Percentiles rank a stretch among this genome's conserved stretches.
Conservation (phyloP, 2,113 vertebrate species). For the Lepisosteus oculatus region DNA sequence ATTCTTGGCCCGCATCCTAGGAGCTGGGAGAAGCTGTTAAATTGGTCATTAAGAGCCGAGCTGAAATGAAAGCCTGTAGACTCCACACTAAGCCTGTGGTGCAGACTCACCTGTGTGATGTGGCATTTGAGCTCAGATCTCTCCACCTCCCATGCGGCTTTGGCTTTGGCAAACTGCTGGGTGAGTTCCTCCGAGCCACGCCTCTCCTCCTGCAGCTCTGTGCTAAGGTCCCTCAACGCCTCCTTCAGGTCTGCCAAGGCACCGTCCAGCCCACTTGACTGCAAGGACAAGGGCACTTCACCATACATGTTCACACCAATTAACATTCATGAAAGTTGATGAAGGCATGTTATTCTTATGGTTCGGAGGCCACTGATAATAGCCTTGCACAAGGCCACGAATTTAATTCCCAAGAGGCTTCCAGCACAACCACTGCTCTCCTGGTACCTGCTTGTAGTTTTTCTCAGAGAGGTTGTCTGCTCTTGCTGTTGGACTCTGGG, state of each 20-base stretch:
- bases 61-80: too few relatives aligned
- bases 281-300: conserved; percentile 1
- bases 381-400: too few relatives aligned
- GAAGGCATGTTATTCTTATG: too few relatives aligned
- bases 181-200: conserved; percentile 87
- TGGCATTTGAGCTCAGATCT: conserved; percentile 83
- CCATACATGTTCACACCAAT: too few relatives aligned
- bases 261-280: conserved; percentile 85
- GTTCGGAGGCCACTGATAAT: too few relatives aligned
- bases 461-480: conserved; percentile 38
- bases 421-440: background rate
- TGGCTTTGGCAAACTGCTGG: conserved; percentile 94
- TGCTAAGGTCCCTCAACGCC: conserved; percentile 86
- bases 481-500: conserved; percentile 67
- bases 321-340: too few relatives aligned
- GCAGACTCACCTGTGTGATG: conserved; percentile 73
- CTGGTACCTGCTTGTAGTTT: conserved; percentile 20
- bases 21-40: too few relatives aligned
- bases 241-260: conserved; percentile 87
- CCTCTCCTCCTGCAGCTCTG: conserved; percentile 82
- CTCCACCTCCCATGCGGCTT: conserved; percentile 94
- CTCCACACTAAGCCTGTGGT: background rate
- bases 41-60: too few relatives aligned
- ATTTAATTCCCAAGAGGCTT: too few relatives aligned
- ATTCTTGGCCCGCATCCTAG: too few relatives aligned